Percentiles rank a stretch among this genome's conserved stretches.
phyloP scores from a whole-genome alignment of 2,113 vertebrate species.

The Ahaetulla prasina region DNA sequence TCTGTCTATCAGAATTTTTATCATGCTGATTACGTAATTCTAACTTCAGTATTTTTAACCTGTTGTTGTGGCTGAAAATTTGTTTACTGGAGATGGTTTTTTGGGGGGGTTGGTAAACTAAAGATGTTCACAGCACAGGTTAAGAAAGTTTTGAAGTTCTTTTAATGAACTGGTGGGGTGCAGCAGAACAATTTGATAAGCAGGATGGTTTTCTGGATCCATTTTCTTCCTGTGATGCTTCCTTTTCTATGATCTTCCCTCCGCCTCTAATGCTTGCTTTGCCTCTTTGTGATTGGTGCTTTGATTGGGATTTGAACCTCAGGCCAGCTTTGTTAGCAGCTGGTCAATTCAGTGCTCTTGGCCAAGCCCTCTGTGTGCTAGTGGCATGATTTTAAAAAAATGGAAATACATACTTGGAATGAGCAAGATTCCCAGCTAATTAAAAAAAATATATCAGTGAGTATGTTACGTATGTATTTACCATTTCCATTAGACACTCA shows the following conservation, averaged over 20 bases:
- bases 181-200: constrained; percentile 49
- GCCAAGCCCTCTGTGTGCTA: constrained; percentile 62
- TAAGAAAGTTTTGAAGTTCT: constrained; percentile 70
- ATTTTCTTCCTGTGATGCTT: constrained; percentile 56
- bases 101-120: constrained; percentile 6
- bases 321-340: constrained; percentile 92
- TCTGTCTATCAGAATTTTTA: constrained; percentile 60
- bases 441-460: constrained; percentile 76
- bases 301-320: constrained; percentile 85
- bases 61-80: constrained; percentile 57
- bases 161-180: constrained; percentile 57
- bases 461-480: constrained; percentile 65
- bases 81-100: constrained; percentile 7
- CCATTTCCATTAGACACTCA: background rate
- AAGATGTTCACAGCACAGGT: constrained; percentile 65
- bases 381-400: constrained; percentile 56
- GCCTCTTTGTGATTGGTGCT: constrained; percentile 77
- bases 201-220: constrained; percentile 58
- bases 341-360: constrained; percentile 54
- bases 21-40: constrained; percentile 67
- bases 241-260: constrained; percentile 51
- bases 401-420: constrained; percentile 72
- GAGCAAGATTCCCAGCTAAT: constrained; percentile 70
- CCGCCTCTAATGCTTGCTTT: constrained; percentile 62
- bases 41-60: constrained; percentile 75